Evolutionary conservation across 2,113 vertebrate genomes (phyloP), one percentile per base, ranked within the genome.

Genomic region (Cyprinus carpio): DNA sequence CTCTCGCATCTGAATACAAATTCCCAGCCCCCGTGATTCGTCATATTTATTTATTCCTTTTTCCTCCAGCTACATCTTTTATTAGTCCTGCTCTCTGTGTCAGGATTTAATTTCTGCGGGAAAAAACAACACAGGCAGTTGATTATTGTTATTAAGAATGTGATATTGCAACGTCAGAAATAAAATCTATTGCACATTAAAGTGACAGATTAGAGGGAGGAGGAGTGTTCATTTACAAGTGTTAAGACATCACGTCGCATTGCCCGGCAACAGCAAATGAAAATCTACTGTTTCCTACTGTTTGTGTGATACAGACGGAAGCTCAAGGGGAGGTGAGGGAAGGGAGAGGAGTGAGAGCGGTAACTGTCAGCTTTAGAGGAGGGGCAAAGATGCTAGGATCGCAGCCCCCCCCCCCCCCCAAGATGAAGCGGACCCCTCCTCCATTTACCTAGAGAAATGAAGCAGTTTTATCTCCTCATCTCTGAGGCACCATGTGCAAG

Each of bases 161-260:
- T 95, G 95, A 97, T 97, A 97, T 94, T 95, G 95, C 96, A 96
- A 94, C 93, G 93, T 96, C 94, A 96, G 96, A 97, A 98, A 97
- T 97, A 97, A 98, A 98, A 98, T 98, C 97, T 97, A 98, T 98
- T 98, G 96, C 96, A 96, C 96, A 98, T 98, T 99, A 99, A 97
- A 99, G 97, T 98, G 96, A 99, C 96, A 98, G 96, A 99, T 97
- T 97, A 96, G 96, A 79, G 95, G 95, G 95, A 94, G 95, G 96
- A 93, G 95, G 95, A 94, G 94, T 96, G 96, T 96, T 98, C 96
- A 99, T 98, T 98, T 98, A 97, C 97, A 98, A 97, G 96, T 97
- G 96, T 98, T 97, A 97, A 97, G 97, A 97, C 96, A 98, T 97
- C 96, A 97, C 95, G 93, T 56, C 88, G 95, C 97, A 97, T 97